Percentiles rank a stretch among this genome's conserved stretches.
phyloP scores from a whole-genome alignment of 2,888 invertebrate species.

The Lochmaea crataegi region DNA sequence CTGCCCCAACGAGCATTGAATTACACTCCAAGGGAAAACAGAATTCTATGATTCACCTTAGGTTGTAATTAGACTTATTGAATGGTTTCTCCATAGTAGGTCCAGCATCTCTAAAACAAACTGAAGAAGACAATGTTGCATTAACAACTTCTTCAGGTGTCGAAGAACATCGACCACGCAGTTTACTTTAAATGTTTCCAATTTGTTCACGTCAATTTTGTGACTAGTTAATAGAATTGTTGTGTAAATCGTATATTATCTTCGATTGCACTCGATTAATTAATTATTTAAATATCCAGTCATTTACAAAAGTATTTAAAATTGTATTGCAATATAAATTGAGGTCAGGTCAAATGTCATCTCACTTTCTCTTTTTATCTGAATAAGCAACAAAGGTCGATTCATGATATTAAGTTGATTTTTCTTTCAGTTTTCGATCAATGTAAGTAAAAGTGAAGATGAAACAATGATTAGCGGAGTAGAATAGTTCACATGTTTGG shows the following conservation, averaged over 20 bases:
- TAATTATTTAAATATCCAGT: background rate
- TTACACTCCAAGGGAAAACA: too few relatives aligned
- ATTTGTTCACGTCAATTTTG: background rate
- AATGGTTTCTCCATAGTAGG: too few relatives aligned
- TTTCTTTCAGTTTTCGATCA: constrained; percentile 21
- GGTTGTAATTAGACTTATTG: too few relatives aligned
- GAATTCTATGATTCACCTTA: too few relatives aligned
- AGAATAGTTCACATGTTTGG: constrained; percentile 3
- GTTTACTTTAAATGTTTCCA: background rate
- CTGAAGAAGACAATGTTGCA: too few relatives aligned
- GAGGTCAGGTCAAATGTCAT: constrained; percentile 14
- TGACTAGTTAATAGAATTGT: background rate
- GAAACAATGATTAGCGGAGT: constrained; percentile 22
- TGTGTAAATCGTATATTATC: background rate
- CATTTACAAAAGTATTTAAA: background rate
- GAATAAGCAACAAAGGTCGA: constrained; percentile 37
- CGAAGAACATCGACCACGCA: background rate
- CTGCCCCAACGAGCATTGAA: too few relatives aligned
- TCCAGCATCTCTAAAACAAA: too few relatives aligned
- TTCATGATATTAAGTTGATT: constrained; percentile 38
- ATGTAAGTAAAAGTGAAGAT: constrained; percentile 24
- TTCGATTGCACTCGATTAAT: background rate
- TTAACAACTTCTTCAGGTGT: too few relatives aligned
- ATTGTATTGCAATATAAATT: constrained; percentile 5
- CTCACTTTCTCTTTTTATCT: constrained; percentile 43